phyloP scores from a whole-genome alignment of 2,888 invertebrate genomes.

The Clusia tigrina region DNA sequence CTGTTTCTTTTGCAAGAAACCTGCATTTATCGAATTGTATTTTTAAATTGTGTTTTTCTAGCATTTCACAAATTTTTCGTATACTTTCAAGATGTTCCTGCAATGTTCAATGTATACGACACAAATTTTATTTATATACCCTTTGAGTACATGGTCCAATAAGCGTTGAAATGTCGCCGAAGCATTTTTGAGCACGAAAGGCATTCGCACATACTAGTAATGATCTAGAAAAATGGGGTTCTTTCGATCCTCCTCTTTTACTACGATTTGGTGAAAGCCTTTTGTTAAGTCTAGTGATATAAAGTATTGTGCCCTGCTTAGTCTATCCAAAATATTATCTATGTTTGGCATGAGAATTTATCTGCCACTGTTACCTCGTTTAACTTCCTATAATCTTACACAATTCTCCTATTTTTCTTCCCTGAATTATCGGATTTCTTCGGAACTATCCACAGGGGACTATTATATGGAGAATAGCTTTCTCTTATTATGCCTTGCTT shows the following conservation, averaged over 20 bases:
- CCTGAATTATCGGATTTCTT: neutral
- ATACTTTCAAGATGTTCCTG: neutral
- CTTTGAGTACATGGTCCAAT: neutral
- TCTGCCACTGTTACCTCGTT: too few relatives aligned
- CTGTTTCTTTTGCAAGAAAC: too few relatives aligned
- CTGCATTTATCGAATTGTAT: too few relatives aligned
- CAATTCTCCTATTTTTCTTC: neutral
- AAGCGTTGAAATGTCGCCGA: constrained; percentile 1
- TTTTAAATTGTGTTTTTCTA: too few relatives aligned
- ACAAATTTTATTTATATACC: constrained; percentile 9
- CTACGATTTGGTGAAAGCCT: neutral
- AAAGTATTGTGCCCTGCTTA: too few relatives aligned
- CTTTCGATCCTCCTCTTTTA: neutral
- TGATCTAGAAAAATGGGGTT: too few relatives aligned
- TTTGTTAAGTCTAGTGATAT: neutral
- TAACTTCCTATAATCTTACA: neutral
- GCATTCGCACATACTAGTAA: constrained; percentile 8
- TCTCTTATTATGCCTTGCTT: neutral
- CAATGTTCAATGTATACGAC: constrained; percentile 5
- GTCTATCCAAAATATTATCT: too few relatives aligned
- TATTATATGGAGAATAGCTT: too few relatives aligned
- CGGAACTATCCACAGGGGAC: too few relatives aligned
- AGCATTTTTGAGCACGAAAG: constrained; percentile 6
- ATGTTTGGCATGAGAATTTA: too few relatives aligned
- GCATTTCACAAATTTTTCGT: neutral